A percentile compares a stretch with the other conserved stretches of the same genome.
Conservation (phyloP, 2,113 vertebrate genomes). For the Mus spicilegus region DNA sequence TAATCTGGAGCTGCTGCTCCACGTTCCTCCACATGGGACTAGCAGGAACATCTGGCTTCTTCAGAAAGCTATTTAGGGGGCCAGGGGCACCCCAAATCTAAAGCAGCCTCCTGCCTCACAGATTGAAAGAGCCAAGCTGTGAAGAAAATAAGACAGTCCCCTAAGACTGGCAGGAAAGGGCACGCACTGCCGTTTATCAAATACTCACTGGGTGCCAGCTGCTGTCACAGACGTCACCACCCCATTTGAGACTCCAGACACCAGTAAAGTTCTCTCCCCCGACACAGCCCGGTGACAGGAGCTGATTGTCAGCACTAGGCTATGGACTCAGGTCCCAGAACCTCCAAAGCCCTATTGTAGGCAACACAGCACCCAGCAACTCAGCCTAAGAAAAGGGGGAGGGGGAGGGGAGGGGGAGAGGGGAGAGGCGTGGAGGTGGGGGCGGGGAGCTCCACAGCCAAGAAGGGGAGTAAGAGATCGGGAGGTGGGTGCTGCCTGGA, state of each 20-base stretch:
- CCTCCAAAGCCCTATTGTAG: background rate
- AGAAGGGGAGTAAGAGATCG: background rate
- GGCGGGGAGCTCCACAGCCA: background rate
- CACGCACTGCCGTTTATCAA: background rate
- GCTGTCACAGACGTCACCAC: background rate
- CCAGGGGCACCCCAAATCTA: background rate
- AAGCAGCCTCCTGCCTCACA: constrained; percentile 8
- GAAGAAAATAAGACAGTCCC: background rate
- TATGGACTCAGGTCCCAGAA: background rate
- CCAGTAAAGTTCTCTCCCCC: background rate
- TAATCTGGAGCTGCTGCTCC: background rate
- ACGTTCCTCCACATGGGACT: background rate
- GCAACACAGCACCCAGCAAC: background rate
- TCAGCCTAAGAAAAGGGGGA: background rate
- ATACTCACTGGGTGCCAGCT: background rate
- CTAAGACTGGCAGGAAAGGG: background rate
- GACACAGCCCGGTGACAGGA: background rate
- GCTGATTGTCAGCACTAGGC: background rate
- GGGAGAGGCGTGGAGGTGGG: background rate
- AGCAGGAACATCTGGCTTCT: background rate
- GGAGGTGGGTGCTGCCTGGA: background rate
- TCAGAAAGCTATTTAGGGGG: background rate
- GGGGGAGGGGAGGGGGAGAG: background rate
- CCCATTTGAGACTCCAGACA: background rate
- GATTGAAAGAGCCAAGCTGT: background rate